Conservation (phyloP, 37 sponge, comb jelly and placozoan genomes). For the Ephydatia muelleri region DNA sequence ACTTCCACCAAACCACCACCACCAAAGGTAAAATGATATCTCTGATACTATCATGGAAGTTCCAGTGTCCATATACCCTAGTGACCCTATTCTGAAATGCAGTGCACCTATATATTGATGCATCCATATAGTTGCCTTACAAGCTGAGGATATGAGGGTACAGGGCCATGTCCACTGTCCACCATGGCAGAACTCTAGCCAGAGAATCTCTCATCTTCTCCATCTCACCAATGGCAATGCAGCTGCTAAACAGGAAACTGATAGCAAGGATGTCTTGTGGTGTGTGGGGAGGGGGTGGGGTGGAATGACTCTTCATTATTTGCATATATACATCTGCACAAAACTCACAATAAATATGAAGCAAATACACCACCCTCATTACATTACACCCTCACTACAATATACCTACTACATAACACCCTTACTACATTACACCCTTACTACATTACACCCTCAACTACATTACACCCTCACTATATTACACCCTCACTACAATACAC, state of each 20-base stretch:
- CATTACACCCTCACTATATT: too few relatives aligned
- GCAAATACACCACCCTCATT: background rate
- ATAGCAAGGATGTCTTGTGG: constrained; percentile 44
- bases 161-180: constrained; percentile 43
- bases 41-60: too few relatives aligned
- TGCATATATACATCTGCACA: background rate
- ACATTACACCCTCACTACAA: too few relatives aligned
- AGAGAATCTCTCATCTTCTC: constrained; percentile 54
- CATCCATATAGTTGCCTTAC: constrained; percentile 24
- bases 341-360: background rate
- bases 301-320: background rate
- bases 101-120: background rate
- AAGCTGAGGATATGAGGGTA: constrained; percentile 57
- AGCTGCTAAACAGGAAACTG: constrained; percentile 9
- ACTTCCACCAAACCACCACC: too few relatives aligned
- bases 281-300: background rate
- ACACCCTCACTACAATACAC: too few relatives aligned
- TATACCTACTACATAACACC: too few relatives aligned
- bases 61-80: too few relatives aligned
- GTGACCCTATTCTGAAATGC: background rate
- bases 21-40: too few relatives aligned
- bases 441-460: too few relatives aligned
- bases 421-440: too few relatives aligned
- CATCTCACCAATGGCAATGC: constrained; percentile 40
- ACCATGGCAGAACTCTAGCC: constrained; percentile 43